Base-by-base conservation (phyloP, 2,113 vertebrate genomes). In the Anguilla rostrata region DNA sequence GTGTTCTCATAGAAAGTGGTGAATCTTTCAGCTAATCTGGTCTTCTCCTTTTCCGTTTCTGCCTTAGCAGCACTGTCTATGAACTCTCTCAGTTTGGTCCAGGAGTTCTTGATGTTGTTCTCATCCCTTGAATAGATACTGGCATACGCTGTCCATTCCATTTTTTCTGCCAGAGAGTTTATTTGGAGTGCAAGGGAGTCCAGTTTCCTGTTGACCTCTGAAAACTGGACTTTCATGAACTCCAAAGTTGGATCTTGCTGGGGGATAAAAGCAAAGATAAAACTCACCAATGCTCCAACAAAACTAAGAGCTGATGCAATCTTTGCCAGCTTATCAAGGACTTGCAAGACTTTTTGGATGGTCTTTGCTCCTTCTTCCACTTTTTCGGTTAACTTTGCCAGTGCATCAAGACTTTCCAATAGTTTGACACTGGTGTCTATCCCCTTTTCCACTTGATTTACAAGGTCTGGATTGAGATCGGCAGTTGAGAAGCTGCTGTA, bases 171-270 rank as follows among this genome's bases (percentile, higher is more conserved):
- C 57, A 15, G 18, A 20, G 57, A 15, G 57, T 60, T 60, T 20
- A 84, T 84, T 66, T 84, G 39, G 7, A 66, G 39, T 15, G 83
- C 39, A 8, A 84, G 41, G 14, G 66, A 40, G 71, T 84, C 83
- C 16, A 84, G 83, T 84, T 84, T 84, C 22, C 83, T 29, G 66
- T 84, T 84, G 7, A 84, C 83, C 40, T 84, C 83, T 40, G 60
- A 12, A 84, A 84, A 84, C 39, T 84, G 83, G 39, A 63, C 60
- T 16, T 84, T 84, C 83, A 84, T 84, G 16, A 75, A 40, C 7
- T 84, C 39, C 39, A 84, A 39, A 8, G 4, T 14, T 41, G 83
- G 83, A 71, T 84, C 34, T 9, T 39, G 7, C 39, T 75, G 34
- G n/a, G 83, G 83, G 18, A 84, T 39, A 22, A 84, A 75, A 18